phyloP scores from a whole-genome alignment of 2,113 vertebrate genomes.

The Lophotis ruficrista region DNA sequence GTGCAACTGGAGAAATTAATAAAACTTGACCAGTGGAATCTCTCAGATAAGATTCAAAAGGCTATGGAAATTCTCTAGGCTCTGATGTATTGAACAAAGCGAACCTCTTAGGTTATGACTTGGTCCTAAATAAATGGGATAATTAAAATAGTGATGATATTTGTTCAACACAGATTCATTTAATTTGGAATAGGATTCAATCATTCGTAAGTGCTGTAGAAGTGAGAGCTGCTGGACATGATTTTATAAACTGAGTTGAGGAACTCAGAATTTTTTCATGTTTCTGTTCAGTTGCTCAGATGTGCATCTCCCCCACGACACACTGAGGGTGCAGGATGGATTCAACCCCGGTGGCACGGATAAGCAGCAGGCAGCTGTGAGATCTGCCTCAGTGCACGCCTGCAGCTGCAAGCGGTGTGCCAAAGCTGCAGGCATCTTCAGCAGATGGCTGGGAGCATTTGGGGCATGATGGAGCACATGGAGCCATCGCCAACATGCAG shows the following conservation, averaged over 20 bases:
- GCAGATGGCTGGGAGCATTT: background rate
- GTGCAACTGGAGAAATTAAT: conserved; percentile 14
- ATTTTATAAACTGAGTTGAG: background rate
- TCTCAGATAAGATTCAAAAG: conserved; percentile 5
- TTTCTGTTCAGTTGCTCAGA: background rate
- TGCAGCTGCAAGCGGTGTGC: background rate
- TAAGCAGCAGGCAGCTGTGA: background rate
- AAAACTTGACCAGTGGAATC: background rate
- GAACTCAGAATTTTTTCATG: background rate
- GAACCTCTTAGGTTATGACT: background rate
- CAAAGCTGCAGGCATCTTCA: background rate
- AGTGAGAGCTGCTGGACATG: background rate
- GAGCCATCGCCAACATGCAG: background rate
- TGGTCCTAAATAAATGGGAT: background rate
- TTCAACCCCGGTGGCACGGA: background rate
- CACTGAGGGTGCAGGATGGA: background rate
- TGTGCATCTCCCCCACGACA: background rate
- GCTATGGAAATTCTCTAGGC: background rate
- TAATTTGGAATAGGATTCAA: background rate
- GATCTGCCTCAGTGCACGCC: background rate
- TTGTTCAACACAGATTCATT: background rate
- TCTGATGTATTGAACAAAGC: background rate
- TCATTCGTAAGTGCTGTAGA: background rate
- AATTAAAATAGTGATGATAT: conserved; percentile 9
- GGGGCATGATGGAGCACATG: background rate